Conservation (phyloP, 2,888 invertebrate genomes). For the Caenorhabditis afra region DNA sequence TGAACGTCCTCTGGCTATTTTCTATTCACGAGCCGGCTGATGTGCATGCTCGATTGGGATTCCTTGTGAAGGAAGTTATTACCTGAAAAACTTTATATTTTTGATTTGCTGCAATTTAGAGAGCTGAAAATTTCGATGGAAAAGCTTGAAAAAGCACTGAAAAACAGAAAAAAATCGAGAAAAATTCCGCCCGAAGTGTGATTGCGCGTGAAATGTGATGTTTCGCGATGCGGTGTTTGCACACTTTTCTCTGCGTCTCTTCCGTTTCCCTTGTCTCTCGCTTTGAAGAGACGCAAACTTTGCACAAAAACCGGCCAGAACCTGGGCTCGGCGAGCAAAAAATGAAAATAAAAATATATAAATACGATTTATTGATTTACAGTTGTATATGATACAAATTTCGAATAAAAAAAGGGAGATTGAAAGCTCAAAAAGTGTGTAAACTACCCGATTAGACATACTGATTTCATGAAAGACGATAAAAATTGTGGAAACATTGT, state of each 20-base stretch:
- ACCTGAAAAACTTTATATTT: constrained; percentile 23
- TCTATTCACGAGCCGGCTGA: not conserved
- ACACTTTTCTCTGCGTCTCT: constrained; percentile 9
- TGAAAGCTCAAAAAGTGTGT: constrained; percentile 20
- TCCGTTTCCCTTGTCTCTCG: not conserved
- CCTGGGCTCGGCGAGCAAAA: too few relatives aligned
- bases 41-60: constrained; percentile 16
- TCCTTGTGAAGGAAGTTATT: constrained; percentile 51
- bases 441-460: constrained; percentile 49
- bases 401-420: too few relatives aligned
- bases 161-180: constrained; percentile 12
- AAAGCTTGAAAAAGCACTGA: not conserved
- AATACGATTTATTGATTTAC: too few relatives aligned
- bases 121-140: too few relatives aligned
- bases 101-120: too few relatives aligned
- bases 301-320: not conserved
- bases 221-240: constrained; percentile 23
- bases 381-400: too few relatives aligned
- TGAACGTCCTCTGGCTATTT: not conserved
- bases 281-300: not conserved
- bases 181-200: constrained; percentile 51
- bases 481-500: constrained; percentile 18
- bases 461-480: constrained; percentile 22
- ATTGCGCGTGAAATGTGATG: constrained; percentile 19
- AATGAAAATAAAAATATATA: too few relatives aligned